Percentiles rank a stretch among this genome's conserved stretches.
Evolutionary conservation across 2,113 vertebrate species (phyloP).

Genomic region (Caranx ignobilis): DNA sequence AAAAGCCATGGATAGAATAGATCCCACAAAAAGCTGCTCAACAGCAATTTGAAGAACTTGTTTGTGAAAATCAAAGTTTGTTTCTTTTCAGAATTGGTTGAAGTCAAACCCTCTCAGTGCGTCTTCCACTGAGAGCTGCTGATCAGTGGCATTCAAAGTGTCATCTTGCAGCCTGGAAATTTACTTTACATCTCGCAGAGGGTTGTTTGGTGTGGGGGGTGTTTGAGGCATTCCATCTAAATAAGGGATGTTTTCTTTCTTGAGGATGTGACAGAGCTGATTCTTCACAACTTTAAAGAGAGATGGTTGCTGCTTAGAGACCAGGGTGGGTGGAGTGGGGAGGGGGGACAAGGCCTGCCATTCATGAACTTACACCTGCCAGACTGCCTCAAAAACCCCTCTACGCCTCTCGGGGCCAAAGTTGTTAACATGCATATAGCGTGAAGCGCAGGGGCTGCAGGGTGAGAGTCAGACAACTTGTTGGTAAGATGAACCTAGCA

Average conservation of each 20-base stretch:
- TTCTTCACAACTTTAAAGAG: slow-evolving; percentile 73
- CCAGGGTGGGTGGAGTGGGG: slow-evolving; percentile 1
- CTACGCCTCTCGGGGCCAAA: slow-evolving; percentile 66
- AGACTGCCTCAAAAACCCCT: slow-evolving; percentile 52
- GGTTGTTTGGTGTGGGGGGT: slow-evolving; percentile 51
- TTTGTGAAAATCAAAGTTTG: slow-evolving; percentile 30
- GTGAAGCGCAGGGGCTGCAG: slow-evolving; percentile 32
- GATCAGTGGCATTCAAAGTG: slow-evolving; percentile 75
- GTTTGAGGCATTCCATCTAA: slow-evolving; percentile 72
- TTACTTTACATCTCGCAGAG: slow-evolving; percentile 59
- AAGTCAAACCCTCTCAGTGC: slow-evolving; percentile 52
- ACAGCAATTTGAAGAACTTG: slow-evolving; percentile 44
- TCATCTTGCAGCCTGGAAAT: slow-evolving; percentile 72
- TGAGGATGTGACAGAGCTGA: slow-evolving; percentile 71
- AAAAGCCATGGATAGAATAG: slow-evolving; percentile 7
- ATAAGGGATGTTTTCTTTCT: slow-evolving; percentile 79
- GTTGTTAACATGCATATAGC: slow-evolving; percentile 75
- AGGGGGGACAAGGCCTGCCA: slow-evolving; percentile 80
- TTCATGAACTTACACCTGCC: slow-evolving; percentile 85
- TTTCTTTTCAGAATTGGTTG: slow-evolving; percentile 35
- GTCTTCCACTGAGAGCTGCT: slow-evolving; percentile 56
- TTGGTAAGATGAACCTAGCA: slow-evolving; percentile 22
- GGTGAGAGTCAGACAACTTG: background rate
- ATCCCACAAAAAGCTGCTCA: slow-evolving; percentile 55
- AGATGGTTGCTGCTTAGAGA: slow-evolving; percentile 62